phyloP scores from a whole-genome alignment of 2,888 invertebrate species.

The Brenthis ino region DNA sequence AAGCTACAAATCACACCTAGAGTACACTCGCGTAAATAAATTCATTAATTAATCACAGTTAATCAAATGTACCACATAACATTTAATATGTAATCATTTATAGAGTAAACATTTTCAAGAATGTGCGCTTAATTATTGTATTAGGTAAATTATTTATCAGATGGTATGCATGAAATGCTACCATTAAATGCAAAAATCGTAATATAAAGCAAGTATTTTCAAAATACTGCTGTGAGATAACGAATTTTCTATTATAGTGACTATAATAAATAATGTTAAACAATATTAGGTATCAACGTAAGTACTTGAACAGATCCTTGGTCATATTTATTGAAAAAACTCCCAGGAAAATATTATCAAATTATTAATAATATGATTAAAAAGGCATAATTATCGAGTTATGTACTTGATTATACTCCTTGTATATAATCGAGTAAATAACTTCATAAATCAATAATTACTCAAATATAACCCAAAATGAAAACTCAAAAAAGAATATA shows the following conservation, averaged over 20 bases:
- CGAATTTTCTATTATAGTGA: constrained; percentile 2
- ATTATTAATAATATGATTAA: not conserved
- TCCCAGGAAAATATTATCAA: not conserved
- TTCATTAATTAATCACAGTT: constrained; percentile 21
- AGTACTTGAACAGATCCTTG: constrained; percentile 22
- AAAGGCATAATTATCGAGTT: no score
- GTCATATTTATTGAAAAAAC: constrained; percentile 2
- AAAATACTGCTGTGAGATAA: constrained; percentile 9
- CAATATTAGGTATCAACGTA: constrained; percentile 14
- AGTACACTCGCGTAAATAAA: constrained; percentile 11
- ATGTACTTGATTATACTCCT: no score
- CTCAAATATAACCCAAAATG: no score
- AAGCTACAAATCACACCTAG: constrained; percentile 19
- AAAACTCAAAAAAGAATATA: no score
- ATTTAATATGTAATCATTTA: constrained; percentile 12
- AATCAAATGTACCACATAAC: constrained; percentile 14
- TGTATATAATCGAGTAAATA: no score
- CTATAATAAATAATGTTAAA: constrained; percentile 12
- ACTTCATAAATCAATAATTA: no score
- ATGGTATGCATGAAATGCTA: constrained; percentile 27
- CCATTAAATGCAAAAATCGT: constrained; percentile 34
- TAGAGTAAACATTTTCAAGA: not conserved
- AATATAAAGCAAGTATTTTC: constrained; percentile 12
- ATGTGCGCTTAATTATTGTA: constrained; percentile 10
- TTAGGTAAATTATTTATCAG: constrained; percentile 8